A percentile compares a stretch with the other conserved stretches of the same genome.
Evolutionary conservation across 2,888 invertebrate species (phyloP).

Genomic region (Drosophila meridionalis): DNA sequence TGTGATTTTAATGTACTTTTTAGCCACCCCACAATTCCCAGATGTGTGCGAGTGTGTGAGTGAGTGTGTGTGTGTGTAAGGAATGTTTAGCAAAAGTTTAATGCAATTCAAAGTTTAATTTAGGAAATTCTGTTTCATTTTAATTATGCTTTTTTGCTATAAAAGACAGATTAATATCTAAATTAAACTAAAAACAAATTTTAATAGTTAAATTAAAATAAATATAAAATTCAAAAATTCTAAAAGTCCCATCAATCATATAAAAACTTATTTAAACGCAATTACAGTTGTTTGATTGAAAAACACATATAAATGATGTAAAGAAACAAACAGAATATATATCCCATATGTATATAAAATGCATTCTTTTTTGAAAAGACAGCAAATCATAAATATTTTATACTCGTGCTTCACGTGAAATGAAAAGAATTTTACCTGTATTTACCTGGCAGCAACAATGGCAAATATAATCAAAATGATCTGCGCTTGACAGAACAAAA

Average conservation of each 20-base stretch:
- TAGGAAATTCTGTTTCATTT: neutral
- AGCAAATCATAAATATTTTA: conserved; percentile 11
- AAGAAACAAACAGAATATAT: neutral
- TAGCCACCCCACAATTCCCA: conserved; percentile 21
- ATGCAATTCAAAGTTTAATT: conserved; percentile 57
- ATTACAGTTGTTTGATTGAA: neutral
- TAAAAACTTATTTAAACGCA: neutral
- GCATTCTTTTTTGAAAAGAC: neutral
- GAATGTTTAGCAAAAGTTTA: conserved; percentile 55
- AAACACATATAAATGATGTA: neutral
- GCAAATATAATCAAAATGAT: conserved; percentile 62
- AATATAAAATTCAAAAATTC: neutral
- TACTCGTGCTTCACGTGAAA: conserved; percentile 10
- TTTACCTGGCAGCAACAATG: conserved; percentile 30
- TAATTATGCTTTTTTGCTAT: neutral
- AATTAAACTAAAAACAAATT: too few relatives aligned
- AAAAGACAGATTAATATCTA: too few relatives aligned
- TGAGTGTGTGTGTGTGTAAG: neutral
- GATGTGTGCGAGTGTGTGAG: conserved; percentile 11
- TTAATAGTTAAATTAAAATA: too few relatives aligned
- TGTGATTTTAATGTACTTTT: conserved; percentile 80
- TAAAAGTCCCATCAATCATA: neutral
- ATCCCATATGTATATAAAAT: neutral
- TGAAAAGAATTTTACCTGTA: conserved; percentile 37
- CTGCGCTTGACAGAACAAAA: conserved; percentile 44